Percentiles rank a stretch among this genome's conserved stretches.
Conservation (phyloP, 2,797 vertebrate species). For the Remorina albescens region DNA sequence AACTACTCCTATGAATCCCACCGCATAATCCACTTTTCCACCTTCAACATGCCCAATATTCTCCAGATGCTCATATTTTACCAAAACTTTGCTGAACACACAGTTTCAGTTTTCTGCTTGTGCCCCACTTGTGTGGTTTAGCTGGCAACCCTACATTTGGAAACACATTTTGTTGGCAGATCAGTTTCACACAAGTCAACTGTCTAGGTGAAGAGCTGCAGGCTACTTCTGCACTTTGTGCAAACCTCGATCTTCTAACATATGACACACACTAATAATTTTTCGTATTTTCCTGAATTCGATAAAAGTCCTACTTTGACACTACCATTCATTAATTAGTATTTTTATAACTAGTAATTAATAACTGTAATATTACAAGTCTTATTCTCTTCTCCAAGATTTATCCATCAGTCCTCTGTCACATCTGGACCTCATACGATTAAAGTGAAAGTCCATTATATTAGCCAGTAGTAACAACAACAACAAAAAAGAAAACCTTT, state of each 20-base stretch:
- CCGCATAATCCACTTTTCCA: conserved; percentile 17
- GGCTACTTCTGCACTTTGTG: background rate
- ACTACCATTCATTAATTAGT: background rate
- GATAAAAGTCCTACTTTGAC: background rate
- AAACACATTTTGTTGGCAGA: conserved; percentile 1
- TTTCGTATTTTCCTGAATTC: background rate
- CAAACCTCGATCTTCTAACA: conserved; percentile 5
- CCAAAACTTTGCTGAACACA: conserved; percentile 5
- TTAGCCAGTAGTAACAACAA: no score
- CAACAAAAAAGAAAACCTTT: no score
- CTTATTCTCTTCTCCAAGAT: background rate
- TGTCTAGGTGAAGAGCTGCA: conserved; percentile 13
- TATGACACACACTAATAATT: background rate
- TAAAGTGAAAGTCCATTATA: background rate
- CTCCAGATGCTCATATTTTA: background rate
- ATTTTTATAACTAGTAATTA: no score
- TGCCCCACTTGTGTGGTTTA: conserved; percentile 1
- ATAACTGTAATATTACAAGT: background rate
- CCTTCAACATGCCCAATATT: conserved; percentile 1
- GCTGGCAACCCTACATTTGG: conserved; percentile 11
- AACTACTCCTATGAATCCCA: conserved; percentile 8
- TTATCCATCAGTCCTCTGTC: background rate
- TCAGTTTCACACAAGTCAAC: conserved; percentile 15
- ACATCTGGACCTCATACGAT: background rate
- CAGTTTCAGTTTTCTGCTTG: conserved; percentile 20